A percentile compares a stretch with the other conserved stretches of the same genome.
These are phyloP conservation scores for Nomada lathburiana DNA, from an alignment of 2,888 invertebrate species.

Conservation along the genomic window DNA sequence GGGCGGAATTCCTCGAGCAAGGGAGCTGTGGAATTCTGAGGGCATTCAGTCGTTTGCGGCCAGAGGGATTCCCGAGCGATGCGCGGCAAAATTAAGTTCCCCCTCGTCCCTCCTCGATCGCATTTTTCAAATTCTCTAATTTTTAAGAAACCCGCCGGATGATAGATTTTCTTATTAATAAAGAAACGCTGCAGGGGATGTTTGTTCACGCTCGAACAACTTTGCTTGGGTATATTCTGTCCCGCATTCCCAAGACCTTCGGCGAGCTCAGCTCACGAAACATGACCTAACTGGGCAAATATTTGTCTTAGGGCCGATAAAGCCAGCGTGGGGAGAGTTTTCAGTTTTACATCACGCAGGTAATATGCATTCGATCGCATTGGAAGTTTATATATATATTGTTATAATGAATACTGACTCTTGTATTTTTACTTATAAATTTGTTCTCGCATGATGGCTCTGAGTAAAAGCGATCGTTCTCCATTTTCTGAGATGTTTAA, in stretches of 20 bases:
- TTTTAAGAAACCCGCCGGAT: not conserved
- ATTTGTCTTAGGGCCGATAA: too few relatives aligned
- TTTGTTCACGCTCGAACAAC: too few relatives aligned
- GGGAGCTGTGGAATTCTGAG: constrained; percentile 38
- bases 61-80: not conserved
- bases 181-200: too few relatives aligned
- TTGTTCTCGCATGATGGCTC: not conserved
- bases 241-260: too few relatives aligned
- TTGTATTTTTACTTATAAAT: constrained; percentile 10
- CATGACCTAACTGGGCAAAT: too few relatives aligned
- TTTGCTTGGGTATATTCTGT: too few relatives aligned
- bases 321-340: too few relatives aligned
- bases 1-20: constrained; percentile 59
- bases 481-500: not conserved
- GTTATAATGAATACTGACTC: not conserved
- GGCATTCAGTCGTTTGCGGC: constrained; percentile 26
- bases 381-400: not conserved
- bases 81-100: constrained; percentile 10
- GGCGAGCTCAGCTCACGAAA: too few relatives aligned
- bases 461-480: constrained; percentile 11
- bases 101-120: not conserved
- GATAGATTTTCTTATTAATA: not conserved
- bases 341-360: too few relatives aligned
- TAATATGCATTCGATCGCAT: too few relatives aligned
- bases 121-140: not conserved